These are phyloP conservation scores for Monopis laevigella DNA, from an alignment of 2,888 invertebrate species.

Conservation along the genomic window DNA sequence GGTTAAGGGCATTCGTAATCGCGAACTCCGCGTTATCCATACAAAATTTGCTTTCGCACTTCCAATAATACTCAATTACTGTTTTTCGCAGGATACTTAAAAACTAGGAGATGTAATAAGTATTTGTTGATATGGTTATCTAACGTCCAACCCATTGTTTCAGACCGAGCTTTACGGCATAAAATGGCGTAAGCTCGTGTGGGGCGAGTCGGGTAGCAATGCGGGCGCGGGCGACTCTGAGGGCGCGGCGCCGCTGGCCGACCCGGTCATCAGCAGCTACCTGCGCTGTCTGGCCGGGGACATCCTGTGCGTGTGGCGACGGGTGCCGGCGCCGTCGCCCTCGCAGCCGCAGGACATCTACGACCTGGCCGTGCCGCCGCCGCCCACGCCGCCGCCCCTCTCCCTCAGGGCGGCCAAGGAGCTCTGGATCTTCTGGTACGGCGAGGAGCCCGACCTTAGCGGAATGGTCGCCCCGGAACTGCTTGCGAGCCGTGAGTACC, in stretches of 20 bases:
- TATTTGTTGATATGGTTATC: too few relatives aligned
- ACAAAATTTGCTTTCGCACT: too few relatives aligned
- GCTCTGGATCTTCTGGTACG: constrained; percentile 99
- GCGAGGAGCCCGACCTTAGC: constrained; percentile 92
- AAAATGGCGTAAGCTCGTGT: constrained; percentile 97
- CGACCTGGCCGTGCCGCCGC: constrained; percentile 58
- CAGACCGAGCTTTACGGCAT: constrained; percentile 99
- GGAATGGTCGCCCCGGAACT: constrained; percentile 87
- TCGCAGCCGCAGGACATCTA: constrained; percentile 57
- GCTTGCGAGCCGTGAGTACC: constrained; percentile 82
- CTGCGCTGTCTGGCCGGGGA: constrained; percentile 92
- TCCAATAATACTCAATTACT: too few relatives aligned
- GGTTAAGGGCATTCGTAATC: too few relatives aligned
- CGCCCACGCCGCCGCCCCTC: constrained; percentile 75
- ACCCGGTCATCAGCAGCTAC: constrained; percentile 91
- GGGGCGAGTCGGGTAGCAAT: constrained; percentile 73
- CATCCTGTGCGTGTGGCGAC: constrained; percentile 98
- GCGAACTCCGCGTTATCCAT: too few relatives aligned
- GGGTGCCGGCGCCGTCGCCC: constrained; percentile 75
- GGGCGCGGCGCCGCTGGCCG: constrained; percentile 79
- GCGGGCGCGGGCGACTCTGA: constrained; percentile 52
- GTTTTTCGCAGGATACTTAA: too few relatives aligned
- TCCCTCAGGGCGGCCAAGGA: constrained; percentile 92
- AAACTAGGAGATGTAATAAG: too few relatives aligned
- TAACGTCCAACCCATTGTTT: constrained; percentile 44